phyloP scores from a whole-genome alignment of 2,797 vertebrate species.

The Molossus alvarezi region DNA sequence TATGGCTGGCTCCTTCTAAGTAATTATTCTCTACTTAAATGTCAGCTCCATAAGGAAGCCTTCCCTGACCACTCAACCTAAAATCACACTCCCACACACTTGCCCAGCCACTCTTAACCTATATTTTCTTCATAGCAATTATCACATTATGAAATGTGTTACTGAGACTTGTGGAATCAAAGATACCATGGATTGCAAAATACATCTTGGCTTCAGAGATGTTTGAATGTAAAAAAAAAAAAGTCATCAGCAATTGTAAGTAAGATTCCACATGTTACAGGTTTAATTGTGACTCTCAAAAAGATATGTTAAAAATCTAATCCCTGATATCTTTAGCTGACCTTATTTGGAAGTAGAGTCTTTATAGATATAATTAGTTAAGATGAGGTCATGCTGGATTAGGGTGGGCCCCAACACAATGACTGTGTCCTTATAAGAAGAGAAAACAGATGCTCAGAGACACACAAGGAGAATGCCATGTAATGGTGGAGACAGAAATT shows the following conservation, averaged over 20 bases:
- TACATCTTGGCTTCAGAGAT: not conserved
- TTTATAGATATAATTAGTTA: slow-evolving; percentile 13
- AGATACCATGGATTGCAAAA: slow-evolving; percentile 20
- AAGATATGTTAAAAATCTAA: slow-evolving; percentile 48
- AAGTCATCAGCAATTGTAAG: not conserved
- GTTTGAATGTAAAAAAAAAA: slow-evolving; percentile 22
- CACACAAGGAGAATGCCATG: not conserved
- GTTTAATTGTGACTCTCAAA: slow-evolving; percentile 17
- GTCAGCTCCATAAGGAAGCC: slow-evolving; percentile 3
- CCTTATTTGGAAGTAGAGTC: not conserved
- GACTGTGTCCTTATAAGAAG: not conserved
- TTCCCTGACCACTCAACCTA: slow-evolving; percentile 38
- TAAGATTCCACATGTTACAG: not conserved
- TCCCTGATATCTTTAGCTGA: not conserved
- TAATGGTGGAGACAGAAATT: not conserved
- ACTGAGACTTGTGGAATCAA: not conserved
- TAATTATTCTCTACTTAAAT: not conserved
- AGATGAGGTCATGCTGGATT: not conserved
- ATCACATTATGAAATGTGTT: not conserved
- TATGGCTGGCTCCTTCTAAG: not conserved
- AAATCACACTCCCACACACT: not conserved
- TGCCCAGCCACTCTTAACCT: not conserved
- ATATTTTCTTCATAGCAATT: slow-evolving; percentile 25
- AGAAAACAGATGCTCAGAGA: not conserved
- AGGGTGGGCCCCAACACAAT: not conserved